A percentile compares a stretch with the other conserved stretches of the same genome.
Evolutionary conservation across 2,888 invertebrate genomes (phyloP).

Genomic region (Fragum whitleyi): DNA sequence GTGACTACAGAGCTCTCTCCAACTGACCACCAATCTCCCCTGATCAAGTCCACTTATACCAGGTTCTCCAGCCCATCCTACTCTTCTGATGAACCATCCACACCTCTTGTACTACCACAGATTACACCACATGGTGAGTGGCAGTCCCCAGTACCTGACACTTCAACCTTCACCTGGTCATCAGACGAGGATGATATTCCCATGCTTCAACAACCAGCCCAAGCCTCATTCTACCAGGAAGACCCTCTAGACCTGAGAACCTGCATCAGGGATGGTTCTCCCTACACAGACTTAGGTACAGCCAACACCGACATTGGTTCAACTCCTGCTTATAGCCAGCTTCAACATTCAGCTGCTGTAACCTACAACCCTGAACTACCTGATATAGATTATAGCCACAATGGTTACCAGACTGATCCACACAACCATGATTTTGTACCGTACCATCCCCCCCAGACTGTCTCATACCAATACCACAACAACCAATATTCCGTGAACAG

Average conservation of each 20-base stretch:
- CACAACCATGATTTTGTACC: too few species aligned
- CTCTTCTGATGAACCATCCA: not conserved
- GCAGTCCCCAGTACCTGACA: not conserved
- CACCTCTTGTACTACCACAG: not conserved
- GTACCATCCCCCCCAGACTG: too few species aligned
- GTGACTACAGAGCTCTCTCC: not conserved
- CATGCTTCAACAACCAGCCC: not conserved
- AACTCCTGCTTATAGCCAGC: too few species aligned
- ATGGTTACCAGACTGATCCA: too few species aligned
- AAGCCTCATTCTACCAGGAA: not conserved
- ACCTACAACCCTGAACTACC: not conserved
- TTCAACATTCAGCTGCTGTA: too few species aligned
- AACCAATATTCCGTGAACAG: not conserved
- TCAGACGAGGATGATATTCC: not conserved
- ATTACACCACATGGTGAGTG: not conserved
- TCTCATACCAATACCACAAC: too few species aligned
- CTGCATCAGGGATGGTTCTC: too few species aligned
- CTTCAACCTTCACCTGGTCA: slow-evolving; percentile 1
- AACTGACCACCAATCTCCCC: not conserved
- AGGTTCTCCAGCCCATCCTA: slow-evolving; percentile 10
- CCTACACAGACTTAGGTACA: not conserved
- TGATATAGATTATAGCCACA: not conserved
- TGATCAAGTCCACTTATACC: slow-evolving; percentile 1
- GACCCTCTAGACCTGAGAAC: slow-evolving; percentile 8
- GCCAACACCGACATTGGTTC: too few species aligned